Base-by-base conservation (phyloP, 2,797 vertebrate species). In the Melanotaenia nigrans region DNA sequence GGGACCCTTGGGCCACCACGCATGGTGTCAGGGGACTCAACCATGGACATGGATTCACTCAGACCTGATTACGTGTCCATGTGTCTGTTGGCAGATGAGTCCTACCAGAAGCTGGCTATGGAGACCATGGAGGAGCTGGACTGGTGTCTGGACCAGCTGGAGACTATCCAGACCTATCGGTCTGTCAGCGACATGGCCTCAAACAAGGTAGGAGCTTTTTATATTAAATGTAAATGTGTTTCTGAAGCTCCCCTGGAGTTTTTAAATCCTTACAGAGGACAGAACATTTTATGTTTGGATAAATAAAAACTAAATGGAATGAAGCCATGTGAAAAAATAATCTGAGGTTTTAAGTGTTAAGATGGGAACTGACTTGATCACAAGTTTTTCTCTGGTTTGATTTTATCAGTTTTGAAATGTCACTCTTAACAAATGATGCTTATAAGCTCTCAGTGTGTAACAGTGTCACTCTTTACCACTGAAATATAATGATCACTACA, bases 101-200 rank as follows among this genome's bases (percentile, higher is more conserved):
- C 97, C 73, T 98, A 98, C 94, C 97, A 99, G 94, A 99, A 99
- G 87, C 93, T 99, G 94, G 97, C 97, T 30, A 96, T 96, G 95
- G 97, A 99, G 90, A 99, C 97, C 47, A 95, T 98, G 95, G 97
- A 99, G 92, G 97, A 98, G 91, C 84, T 99, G 93, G 97, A 98
- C 95, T 99, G 97, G 97, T 99, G 97, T 93, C 91, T 99, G 92
- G 97, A 99, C 91, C 97, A 99, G 94, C 95, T 99, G 89, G 97
- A 99, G 92, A 98, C 97, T 85, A 98, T 99, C 87, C 97, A 99
- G 94, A 99, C 97, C 33, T 99, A 98, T 90, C 95, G 97, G 83
- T 99, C 97, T 0, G 97, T 99, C 94, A 98, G 97, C 13, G 97
- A 98, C 94, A 99, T 99, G 97, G 97, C 97, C 84, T 99, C 97